phyloP scores from a whole-genome alignment of 2,797 vertebrate genomes.

The Aeoliscus strigatus region DNA sequence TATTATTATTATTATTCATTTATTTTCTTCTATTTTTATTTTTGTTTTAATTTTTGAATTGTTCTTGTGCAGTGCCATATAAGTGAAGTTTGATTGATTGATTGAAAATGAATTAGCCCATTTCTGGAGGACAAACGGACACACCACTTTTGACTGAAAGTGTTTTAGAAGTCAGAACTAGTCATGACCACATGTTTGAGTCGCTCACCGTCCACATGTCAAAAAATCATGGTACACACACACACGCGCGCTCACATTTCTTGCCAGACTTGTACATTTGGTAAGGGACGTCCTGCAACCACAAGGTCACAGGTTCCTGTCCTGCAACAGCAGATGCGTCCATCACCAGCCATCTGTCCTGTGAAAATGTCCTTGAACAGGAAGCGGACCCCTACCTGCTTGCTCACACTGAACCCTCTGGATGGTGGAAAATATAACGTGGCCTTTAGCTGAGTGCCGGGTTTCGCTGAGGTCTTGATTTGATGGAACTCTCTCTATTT shows the following conservation, averaged over 20 bases:
- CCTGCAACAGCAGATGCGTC: conserved; percentile 55
- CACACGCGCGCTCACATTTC: conserved; percentile 13
- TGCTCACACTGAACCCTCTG: conserved; percentile 25
- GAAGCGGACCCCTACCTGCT: conserved; percentile 46
- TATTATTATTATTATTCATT: no score
- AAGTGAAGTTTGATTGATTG: no score
- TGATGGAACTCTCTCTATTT: no score
- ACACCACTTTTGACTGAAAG: conserved; percentile 4
- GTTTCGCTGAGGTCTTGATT: conserved; percentile 8
- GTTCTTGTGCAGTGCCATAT: no score
- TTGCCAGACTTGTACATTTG: conserved; percentile 40
- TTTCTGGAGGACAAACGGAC: not conserved
- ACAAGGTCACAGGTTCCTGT: conserved; percentile 54
- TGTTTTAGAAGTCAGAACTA: not conserved
- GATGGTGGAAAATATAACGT: conserved; percentile 21
- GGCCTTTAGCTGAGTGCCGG: not conserved
- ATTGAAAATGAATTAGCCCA: not conserved
- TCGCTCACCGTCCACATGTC: not conserved
- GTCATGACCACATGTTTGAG: conserved; percentile 1
- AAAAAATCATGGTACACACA: conserved; percentile 1
- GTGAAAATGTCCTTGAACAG: conserved; percentile 52
- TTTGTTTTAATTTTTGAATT: no score
- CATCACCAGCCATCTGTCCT: conserved; percentile 61
- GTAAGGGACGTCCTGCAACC: conserved; percentile 38
- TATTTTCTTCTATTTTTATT: no score